Conservation (phyloP, 2,113 vertebrate species). For the Lepus europaeus region DNA sequence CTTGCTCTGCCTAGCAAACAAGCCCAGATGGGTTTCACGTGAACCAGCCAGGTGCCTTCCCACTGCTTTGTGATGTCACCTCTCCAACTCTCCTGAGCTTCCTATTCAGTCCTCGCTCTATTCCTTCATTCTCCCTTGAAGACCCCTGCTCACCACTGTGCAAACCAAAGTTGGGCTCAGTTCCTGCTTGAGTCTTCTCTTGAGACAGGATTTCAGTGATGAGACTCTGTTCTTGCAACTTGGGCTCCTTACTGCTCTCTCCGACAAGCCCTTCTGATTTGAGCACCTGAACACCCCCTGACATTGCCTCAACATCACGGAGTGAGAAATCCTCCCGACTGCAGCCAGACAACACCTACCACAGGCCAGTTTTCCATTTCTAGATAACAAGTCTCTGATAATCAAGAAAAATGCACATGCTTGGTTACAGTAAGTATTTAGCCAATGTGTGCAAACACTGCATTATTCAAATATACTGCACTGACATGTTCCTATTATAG, state of each 20-base stretch:
- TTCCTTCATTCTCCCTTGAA: background rate
- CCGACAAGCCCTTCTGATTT: background rate
- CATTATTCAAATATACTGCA: slow-evolving; percentile 5
- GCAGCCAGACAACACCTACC: background rate
- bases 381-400: background rate
- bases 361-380: background rate
- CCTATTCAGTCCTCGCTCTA: background rate
- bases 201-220: background rate
- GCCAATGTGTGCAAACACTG: background rate
- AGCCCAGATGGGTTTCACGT: background rate
- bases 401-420: background rate
- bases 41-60: background rate
- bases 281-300: background rate
- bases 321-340: background rate
- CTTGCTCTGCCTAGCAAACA: background rate
- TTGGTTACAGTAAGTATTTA: background rate
- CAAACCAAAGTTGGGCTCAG: background rate
- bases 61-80: background rate
- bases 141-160: background rate
- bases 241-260: background rate
- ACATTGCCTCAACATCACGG: background rate
- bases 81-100: background rate
- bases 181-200: background rate
- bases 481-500: background rate
- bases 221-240: background rate